Base-by-base conservation (phyloP, 2,888 invertebrate species). In the Lepidonotus clava region DNA sequence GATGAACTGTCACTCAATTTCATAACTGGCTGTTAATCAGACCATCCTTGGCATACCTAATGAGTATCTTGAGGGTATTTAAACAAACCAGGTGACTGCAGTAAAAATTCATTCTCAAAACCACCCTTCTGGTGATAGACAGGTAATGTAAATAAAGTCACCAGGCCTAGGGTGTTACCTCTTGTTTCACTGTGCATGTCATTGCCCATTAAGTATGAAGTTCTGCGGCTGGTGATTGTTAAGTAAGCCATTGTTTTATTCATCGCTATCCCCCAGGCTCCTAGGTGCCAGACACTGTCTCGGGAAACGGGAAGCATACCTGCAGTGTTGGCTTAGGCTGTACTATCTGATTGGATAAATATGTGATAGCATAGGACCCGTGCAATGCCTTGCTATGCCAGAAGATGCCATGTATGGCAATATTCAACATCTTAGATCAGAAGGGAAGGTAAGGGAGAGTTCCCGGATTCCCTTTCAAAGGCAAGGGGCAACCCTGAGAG, bases 231-330 rank as follows among this genome's bases (percentile, higher is more conserved):
- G 61, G 61, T 1, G 61, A 28, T n/a, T 2, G 18, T 5, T 2
- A 11, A 61, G 28, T 61, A 32, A 61, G 61, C 2, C 61, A 61
- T 61, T 61, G 61, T 61, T 61, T 61, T 61, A 61, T 61, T 61
- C 61, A 61, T 4, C 24, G 28, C 28, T 28, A 11, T 61, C n/a
- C 28, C 0, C 4, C 28, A 2, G 24, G 1, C 5, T 8, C 24
- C 11, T 1, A 61, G 61, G 61, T 61, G 61, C 61, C 61, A 61
- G 28, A 18, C 5, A n/a, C 56, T 5, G 56, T 56, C 11, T n/a
- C 4, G 61, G 28, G 61, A 61, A 11, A 28, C 5, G 28, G 61
- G 24, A 61, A 28, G 14, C 24, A 24, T 61, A 28, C 32, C 11
- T 2, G n/a, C 21, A n/a, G n/a, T 18, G n/a, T 53, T 53, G 21